phyloP scores from a whole-genome alignment of 2,797 vertebrate species.

The Buceros bicornis region DNA sequence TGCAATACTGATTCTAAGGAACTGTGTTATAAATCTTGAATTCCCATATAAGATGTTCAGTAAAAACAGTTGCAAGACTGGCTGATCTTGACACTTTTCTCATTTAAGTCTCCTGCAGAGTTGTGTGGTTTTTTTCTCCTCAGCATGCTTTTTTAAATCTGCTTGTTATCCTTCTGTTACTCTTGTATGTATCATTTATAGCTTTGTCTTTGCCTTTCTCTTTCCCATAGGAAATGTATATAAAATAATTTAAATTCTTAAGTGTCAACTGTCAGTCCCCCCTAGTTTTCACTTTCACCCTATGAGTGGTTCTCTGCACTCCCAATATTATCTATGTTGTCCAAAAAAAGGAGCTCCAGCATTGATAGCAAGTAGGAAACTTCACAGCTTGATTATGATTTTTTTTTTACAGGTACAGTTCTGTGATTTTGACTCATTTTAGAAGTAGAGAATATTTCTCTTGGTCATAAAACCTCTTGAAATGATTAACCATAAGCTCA shows the following conservation, averaged over 20 bases:
- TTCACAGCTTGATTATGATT: not conserved
- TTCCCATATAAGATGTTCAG: not conserved
- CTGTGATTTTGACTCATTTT: not conserved
- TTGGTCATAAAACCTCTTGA: not conserved
- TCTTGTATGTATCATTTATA: not conserved
- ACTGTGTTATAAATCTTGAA: not conserved
- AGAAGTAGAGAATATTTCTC: not conserved
- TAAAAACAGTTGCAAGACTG: not conserved
- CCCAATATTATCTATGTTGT: not conserved
- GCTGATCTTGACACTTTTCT: not conserved
- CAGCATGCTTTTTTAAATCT: not conserved
- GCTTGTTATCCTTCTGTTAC: not conserved
- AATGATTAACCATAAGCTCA: not conserved
- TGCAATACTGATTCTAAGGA: not conserved
- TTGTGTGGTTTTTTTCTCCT: not conserved
- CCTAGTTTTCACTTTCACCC: not conserved
- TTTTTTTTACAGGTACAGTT: not conserved
- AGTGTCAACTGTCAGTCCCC: not conserved
- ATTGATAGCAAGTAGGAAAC: not conserved
- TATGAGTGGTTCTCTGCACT: not conserved
- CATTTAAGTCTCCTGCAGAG: not conserved
- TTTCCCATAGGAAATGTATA: not conserved
- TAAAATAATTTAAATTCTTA: not conserved
- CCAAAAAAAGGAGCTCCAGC: not conserved
- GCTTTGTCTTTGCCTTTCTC: not conserved